Evolutionary conservation across 2,797 vertebrate species (phyloP).

Genomic region (Odontamblyopus lacepedii): DNA sequence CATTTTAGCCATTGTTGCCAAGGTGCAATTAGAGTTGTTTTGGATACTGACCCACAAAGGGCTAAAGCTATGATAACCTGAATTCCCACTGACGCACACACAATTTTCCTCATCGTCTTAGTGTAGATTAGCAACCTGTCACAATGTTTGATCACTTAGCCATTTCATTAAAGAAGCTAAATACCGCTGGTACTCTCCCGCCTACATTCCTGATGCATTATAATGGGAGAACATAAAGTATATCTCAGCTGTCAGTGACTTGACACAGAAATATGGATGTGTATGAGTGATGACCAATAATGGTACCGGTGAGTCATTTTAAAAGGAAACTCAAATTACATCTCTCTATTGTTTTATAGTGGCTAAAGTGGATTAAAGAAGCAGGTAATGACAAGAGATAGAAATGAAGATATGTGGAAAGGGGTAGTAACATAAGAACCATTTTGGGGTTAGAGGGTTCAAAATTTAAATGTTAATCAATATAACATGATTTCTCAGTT

Average conservation of each 20-base stretch:
- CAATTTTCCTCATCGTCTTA: conserved; percentile 4
- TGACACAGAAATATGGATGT: conserved; percentile 53
- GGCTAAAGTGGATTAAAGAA: conserved; percentile 45
- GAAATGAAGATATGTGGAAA: conserved; percentile 7
- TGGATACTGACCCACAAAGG: conserved; percentile 57
- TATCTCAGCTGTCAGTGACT: conserved; percentile 56
- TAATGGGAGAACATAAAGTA: conserved; percentile 44
- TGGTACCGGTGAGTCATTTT: conserved; percentile 49
- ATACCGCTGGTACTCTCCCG: neutral
- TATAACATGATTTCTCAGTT: neutral
- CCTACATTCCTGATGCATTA: conserved; percentile 40
- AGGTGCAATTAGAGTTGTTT: conserved; percentile 64
- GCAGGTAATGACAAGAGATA: conserved; percentile 7
- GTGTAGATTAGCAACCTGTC: conserved; percentile 59
- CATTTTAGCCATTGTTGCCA: conserved; percentile 62
- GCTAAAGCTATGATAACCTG: conserved; percentile 40
- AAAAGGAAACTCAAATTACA: conserved; percentile 52
- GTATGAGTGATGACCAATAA: conserved; percentile 58
- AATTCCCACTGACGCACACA: conserved; percentile 23
- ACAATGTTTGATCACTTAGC: conserved; percentile 58
- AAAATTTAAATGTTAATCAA: neutral
- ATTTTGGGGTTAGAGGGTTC: neutral
- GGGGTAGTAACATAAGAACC: conserved; percentile 1
- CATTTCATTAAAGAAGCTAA: conserved; percentile 63
- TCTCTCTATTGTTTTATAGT: conserved; percentile 43